phyloP scores from a whole-genome alignment of 1,140 invertebrate genomes.

The Drosophila neocordata region DNA sequence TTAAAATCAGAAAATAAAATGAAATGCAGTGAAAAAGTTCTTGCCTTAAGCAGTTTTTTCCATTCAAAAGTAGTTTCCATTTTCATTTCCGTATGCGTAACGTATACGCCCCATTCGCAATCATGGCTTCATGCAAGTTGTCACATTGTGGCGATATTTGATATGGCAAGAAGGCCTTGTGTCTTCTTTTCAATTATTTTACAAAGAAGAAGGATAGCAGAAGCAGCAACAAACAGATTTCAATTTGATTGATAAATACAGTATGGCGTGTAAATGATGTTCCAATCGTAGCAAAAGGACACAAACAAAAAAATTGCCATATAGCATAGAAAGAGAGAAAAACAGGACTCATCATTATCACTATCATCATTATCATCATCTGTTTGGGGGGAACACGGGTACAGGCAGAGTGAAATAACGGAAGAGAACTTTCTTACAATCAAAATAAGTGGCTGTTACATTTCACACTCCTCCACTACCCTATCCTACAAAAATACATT shows the following conservation, averaged over 20 bases:
- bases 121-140: not conserved
- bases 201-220: slow-evolving; percentile 28
- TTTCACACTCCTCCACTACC: slow-evolving; percentile 57
- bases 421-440: slow-evolving; percentile 50
- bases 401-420: not conserved
- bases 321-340: slow-evolving; percentile 33
- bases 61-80: not conserved
- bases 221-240: slow-evolving; percentile 76
- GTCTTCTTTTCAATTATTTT: slow-evolving; percentile 21
- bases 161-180: slow-evolving; percentile 2
- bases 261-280: slow-evolving; percentile 62
- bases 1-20: not conserved
- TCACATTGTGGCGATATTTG: not conserved
- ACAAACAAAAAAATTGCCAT: slow-evolving; percentile 51
- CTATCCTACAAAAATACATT: slow-evolving; percentile 42
- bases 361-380: slow-evolving; percentile 11
- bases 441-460: slow-evolving; percentile 80
- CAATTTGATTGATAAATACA: slow-evolving; percentile 78
- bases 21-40: not conserved
- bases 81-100: slow-evolving; percentile 4
- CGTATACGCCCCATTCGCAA: not conserved
- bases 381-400: not conserved
- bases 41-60: not conserved
- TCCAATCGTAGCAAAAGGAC: slow-evolving; percentile 67
- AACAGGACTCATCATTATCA: not conserved